Base-by-base conservation (phyloP, 2,113 vertebrate genomes). In the Malurus melanocephalus region DNA sequence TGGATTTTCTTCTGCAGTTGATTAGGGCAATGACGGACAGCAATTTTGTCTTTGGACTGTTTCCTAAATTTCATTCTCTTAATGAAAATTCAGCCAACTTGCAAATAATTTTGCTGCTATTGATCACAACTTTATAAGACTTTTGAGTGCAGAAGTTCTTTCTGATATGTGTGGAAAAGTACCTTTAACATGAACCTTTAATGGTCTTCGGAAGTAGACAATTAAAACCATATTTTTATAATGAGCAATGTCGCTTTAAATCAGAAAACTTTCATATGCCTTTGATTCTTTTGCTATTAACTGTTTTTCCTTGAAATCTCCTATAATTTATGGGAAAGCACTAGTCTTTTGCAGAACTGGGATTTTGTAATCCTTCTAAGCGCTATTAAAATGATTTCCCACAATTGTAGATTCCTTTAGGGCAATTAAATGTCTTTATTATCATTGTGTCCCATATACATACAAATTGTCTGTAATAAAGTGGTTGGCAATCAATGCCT, bases 351-450 rank as follows among this genome's bases (percentile, higher is more conserved):
- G 45, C 42, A 67, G 79, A 93, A 66, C 32, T 62, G 46, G 51
- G 45, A 78, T 83, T 93, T 92, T 87, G 75, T 60, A 94, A 77
- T 76, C 64, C 80, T 93, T 93, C 81, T 86, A 92, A 91, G 67
- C 35, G 7, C 46, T 78, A n/a, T 92, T 92, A 89, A 82, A 94
- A 85, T 42, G 0, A 89, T 83, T 90, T 94, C 75, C 59, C 66
- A 93, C 81, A 85, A 90, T 48, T 80, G 64, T 95, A 90, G n/a
- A 66, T 93, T 90, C 56, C 59, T 85, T 92, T 82, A 65, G 56
- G 48, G 74, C 6, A 0, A 85, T 9, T 3, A 87, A 92, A 65
- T 73, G n/a, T 52, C 67, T 40, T 59, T 76, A 68, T 69, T 83
- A 78, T 67, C 35, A 35, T 52, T 85, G 56, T 85, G 57, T 68